Percentiles rank a stretch among this genome's conserved stretches.
These are phyloP conservation scores for Todiramphus saurophagus DNA, from an alignment of 2,113 vertebrate species.

Conservation along the genomic window DNA sequence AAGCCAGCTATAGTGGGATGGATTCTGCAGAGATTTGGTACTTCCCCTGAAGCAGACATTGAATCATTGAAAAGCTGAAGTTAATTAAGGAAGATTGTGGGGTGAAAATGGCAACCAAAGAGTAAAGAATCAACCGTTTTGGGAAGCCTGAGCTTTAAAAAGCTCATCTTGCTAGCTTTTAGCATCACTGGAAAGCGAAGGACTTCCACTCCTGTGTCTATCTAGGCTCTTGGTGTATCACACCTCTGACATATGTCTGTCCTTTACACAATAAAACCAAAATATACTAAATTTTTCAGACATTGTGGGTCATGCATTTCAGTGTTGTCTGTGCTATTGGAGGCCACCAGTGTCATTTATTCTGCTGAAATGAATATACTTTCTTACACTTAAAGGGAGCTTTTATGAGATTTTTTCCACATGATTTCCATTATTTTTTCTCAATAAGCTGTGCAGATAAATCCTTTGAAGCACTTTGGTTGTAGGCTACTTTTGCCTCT, in stretches of 20 bases:
- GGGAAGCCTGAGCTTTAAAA: not conserved
- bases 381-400: not conserved
- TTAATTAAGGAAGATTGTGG: not conserved
- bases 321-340: not conserved
- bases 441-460: not conserved
- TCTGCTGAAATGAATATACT: not conserved
- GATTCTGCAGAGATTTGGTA: not conserved
- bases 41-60: not conserved
- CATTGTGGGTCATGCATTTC: not conserved
- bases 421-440: not conserved
- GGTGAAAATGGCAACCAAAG: not conserved
- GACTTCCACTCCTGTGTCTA: not conserved
- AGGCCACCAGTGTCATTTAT: not conserved
- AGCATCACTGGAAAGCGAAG: not conserved
- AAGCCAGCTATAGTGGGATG: rapidly evolving
- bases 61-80: not conserved
- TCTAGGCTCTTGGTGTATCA: not conserved
- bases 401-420: not conserved
- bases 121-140: not conserved
- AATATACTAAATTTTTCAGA: not conserved
- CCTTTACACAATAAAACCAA: not conserved
- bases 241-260: not conserved
- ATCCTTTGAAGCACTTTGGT: not conserved
- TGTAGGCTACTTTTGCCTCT: not conserved
- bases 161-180: not conserved